Percentiles rank a stretch among this genome's conserved stretches.
These are phyloP conservation scores for Psilanteris sp. DNA, from an alignment of 1,140 invertebrate genomes.

Conservation along the genomic window DNA sequence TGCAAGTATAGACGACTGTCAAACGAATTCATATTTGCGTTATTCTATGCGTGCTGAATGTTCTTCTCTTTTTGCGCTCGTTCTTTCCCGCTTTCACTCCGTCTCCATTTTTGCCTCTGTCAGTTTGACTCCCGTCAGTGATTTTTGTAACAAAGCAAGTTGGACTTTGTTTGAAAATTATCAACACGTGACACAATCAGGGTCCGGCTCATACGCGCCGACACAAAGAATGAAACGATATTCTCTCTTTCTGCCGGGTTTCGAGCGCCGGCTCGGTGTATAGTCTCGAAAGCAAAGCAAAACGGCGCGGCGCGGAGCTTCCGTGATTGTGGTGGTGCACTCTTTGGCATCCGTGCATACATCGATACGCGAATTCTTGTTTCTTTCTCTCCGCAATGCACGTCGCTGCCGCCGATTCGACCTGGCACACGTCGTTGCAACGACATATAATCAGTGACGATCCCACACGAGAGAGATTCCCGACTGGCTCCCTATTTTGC, in stretches of 20 bases:
- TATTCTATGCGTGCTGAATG: neutral
- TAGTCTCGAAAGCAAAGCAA: neutral
- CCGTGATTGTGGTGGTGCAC: slow-evolving; percentile 14
- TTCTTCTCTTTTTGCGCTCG: slow-evolving; percentile 14
- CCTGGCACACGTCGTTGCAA: slow-evolving; percentile 35
- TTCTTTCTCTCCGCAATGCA: slow-evolving; percentile 56
- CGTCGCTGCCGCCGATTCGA: slow-evolving; percentile 30
- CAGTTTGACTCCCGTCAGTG: slow-evolving; percentile 50
- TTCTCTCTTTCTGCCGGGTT: slow-evolving; percentile 40
- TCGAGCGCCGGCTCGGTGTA: neutral
- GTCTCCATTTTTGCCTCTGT: slow-evolving; percentile 19
- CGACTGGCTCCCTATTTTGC: slow-evolving; percentile 65
- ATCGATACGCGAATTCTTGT: slow-evolving; percentile 43
- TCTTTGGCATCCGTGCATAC: slow-evolving; percentile 28
- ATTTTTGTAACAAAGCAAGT: slow-evolving; percentile 77
- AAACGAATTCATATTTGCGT: slow-evolving; percentile 12
- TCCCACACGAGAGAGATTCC: slow-evolving; percentile 39
- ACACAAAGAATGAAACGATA: slow-evolving; percentile 68
- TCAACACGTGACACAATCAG: slow-evolving; percentile 79
- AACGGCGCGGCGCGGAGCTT: neutral
- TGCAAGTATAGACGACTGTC: slow-evolving; percentile 1
- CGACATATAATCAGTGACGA: slow-evolving; percentile 57
- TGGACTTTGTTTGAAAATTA: slow-evolving; percentile 78
- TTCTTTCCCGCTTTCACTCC: slow-evolving; percentile 6
- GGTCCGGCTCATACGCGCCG: slow-evolving; percentile 64